phyloP scores from a whole-genome alignment of 2,113 vertebrate genomes.

The Ia io region DNA sequence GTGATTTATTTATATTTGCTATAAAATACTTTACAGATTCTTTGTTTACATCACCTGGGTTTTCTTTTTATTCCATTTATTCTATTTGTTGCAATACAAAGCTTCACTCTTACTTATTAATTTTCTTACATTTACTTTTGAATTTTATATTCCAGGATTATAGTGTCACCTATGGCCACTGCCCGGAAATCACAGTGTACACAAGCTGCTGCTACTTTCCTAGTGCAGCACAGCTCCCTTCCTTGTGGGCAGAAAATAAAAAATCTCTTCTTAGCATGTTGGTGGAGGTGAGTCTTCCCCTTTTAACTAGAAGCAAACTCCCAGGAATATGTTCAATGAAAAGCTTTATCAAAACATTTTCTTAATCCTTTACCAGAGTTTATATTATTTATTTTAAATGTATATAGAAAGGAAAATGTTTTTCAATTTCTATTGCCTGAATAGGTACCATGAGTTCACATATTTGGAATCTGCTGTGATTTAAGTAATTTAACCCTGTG shows the following conservation, averaged over 20 bases:
- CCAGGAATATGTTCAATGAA: background rate
- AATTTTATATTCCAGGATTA: constrained; percentile 88
- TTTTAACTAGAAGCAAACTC: background rate
- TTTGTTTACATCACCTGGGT: background rate
- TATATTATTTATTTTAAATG: constrained; percentile 25
- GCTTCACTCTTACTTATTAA: background rate
- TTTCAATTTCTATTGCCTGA: background rate
- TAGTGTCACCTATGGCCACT: constrained; percentile 92
- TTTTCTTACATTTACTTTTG: constrained; percentile 45
- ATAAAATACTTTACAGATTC: background rate
- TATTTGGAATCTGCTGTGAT: background rate
- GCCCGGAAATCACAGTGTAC: constrained; percentile 97
- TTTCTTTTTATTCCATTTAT: constrained; percentile 6
- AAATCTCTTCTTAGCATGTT: constrained; percentile 96
- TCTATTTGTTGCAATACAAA: background rate
- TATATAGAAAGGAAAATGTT: background rate
- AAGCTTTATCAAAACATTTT: constrained; percentile 23
- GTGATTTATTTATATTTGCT: background rate
- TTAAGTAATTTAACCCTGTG: background rate
- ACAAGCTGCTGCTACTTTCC: constrained; percentile 96
- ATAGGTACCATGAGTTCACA: background rate
- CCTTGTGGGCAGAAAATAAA: constrained; percentile 94
- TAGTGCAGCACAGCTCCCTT: constrained; percentile 86
- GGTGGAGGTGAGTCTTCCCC: constrained; percentile 89
- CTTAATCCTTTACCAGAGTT: background rate